Evolutionary conservation across 2,797 vertebrate species (phyloP), one percentile per base, ranked within the genome.

Genomic region (Phylloscopus collybita): DNA sequence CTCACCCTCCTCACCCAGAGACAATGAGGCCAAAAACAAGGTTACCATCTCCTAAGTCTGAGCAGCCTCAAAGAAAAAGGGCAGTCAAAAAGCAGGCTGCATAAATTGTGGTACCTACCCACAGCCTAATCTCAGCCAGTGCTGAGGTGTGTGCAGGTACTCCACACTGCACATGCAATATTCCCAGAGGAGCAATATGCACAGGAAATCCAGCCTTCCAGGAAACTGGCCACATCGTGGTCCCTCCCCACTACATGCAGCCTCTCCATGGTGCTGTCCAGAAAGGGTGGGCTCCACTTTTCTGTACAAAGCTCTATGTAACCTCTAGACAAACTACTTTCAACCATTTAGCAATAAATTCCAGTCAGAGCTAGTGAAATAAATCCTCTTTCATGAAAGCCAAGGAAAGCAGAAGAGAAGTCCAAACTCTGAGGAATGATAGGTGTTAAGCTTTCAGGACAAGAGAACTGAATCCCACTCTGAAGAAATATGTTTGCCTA

Each of bases 151-250:
- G 0, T 11, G 51, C 70, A 95, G 88, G 88, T 93, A 90, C 54
- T 84, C 34, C 59, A n/a, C 30, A 51, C 29, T 3, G 16, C 51
- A 70, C 42, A 67, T 27, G 13, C 15, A 1, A 0, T 5, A 16
- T 36, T 92, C 90, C 86, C 92, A 72, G 18, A 70, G 23, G 66
- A 92, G 44, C 47, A 62, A 27, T 1, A 0, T 20, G 71, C 29
- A 40, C 66, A 86, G 88, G 88, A 94, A 95, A 88, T 66, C 18
- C 71, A 91, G 74, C 64, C 78, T 82, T 93, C 56, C 95, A 93
- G 93, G 86, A 95, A 94, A 65, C 51, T 1, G 7, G 59, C 54
- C 62, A 59, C 66, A 59, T 51, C 15, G 1, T 2, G 2, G 36
- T 72, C 86, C 76, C 70, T 95, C 54, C 66, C 59, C 51, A 69